Evolutionary conservation across 35 echinoderm and acorn worm species (phyloP), one percentile per base, ranked within the genome.

Genomic region (Ophiothrix spiculata): DNA sequence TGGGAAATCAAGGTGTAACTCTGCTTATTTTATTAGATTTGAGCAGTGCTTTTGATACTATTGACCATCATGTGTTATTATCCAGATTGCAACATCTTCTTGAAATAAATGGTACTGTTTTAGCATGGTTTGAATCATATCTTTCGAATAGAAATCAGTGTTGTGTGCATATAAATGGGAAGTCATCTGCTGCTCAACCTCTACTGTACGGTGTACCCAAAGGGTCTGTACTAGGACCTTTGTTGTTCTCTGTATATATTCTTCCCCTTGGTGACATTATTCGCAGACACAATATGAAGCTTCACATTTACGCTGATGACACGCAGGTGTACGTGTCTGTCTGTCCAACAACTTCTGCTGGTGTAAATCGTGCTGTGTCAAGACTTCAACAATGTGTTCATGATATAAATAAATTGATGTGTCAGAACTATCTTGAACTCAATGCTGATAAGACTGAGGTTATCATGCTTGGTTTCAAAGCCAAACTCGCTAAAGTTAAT

Each of bases 261-360:
- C 11, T 36, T 19, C 60, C 88, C 14, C 32, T 90, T 15, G 83
- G 78, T 32, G 37, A 80, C 25, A 35, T 87, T 31, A 82, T 91
- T 17, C 56, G 38, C 11, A 56, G 37, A 14, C 75, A 87, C 75
- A 73, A 39, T 25, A 1, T 86, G 23, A 39, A 80, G 13, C 79
- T 56, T 80, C 76, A 81, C 32, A 49, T 56, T 25, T 91, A 86
- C 75, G 84, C 90, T 12, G 90, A 91, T 56, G 84, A 87, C 77
- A 86, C 77, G 31, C 84, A 86, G 32, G 1, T 81, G 1, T 87
- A 80, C 46, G n/a, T n/a, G n/a, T n/a, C n/a, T n/a, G n/a, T n/a
- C n/a, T n/a, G n/a, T n/a, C n/a, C n/a, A n/a, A n/a, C n/a, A n/a
- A n/a, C n/a, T n/a, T n/a, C n/a, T n/a, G n/a, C n/a, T n/a, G n/a